Evolutionary conservation across 2,888 invertebrate species (phyloP).

Genomic region (Byasa hedistus): DNA sequence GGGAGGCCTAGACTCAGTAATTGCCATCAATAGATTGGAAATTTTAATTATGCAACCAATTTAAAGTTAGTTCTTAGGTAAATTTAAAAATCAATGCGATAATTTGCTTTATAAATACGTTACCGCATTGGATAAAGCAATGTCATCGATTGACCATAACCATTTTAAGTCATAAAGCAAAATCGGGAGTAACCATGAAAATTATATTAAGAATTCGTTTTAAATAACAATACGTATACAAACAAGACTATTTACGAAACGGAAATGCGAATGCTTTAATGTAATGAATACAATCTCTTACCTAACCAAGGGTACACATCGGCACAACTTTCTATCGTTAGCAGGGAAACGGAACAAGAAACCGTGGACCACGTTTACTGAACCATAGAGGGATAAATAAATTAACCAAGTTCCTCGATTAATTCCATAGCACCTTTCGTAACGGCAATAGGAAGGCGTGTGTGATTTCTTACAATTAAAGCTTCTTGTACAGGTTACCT

Average conservation of each 20-base stretch:
- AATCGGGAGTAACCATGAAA: constrained; percentile 15
- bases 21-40: no score
- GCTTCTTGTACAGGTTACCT: neutral
- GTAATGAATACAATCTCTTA: constrained; percentile 1
- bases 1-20: no score
- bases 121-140: constrained; percentile 10
- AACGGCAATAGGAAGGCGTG: constrained; percentile 18
- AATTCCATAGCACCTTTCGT: constrained; percentile 21
- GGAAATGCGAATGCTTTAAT: neutral
- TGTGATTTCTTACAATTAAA: constrained; percentile 20
- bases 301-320: neutral
- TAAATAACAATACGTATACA: neutral
- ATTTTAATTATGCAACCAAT: neutral
- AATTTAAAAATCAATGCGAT: neutral
- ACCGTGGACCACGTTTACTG: constrained; percentile 24
- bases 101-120: constrained; percentile 5
- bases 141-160: constrained; percentile 14
- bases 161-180: constrained; percentile 9
- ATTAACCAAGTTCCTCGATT: constrained; percentile 28
- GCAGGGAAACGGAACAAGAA: constrained; percentile 29
- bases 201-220: neutral
- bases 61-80: neutral
- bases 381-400: constrained; percentile 31
- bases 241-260: neutral
- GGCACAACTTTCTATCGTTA: constrained; percentile 25